Evolutionary conservation across 1,140 invertebrate species (phyloP).

Genomic region (Vanessa atalanta): DNA sequence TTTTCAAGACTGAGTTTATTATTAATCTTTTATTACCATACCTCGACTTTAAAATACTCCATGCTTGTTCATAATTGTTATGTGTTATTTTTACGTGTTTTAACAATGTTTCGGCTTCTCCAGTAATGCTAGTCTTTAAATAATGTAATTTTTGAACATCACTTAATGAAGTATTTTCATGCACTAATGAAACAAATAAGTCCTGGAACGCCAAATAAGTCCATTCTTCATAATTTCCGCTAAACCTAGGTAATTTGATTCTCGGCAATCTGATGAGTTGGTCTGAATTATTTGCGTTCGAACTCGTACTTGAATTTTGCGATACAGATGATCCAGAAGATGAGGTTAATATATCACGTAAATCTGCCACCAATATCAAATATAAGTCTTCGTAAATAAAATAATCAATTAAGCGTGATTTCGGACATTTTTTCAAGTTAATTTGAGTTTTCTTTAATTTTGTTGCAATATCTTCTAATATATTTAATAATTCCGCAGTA

Average conservation of each 20-base stretch:
- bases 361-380: slow-evolving; percentile 27
- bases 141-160: too few relatives aligned
- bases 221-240: neutral
- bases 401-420: slow-evolving; percentile 40
- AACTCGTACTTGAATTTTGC: slow-evolving; percentile 7
- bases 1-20: too few relatives aligned
- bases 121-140: too few relatives aligned
- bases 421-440: slow-evolving; percentile 44
- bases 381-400: slow-evolving; percentile 43
- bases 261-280: slow-evolving; percentile 23
- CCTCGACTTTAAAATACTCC: too few relatives aligned
- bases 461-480: slow-evolving; percentile 33
- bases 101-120: too few relatives aligned
- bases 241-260: slow-evolving; percentile 32
- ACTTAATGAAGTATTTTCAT: too few relatives aligned
- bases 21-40: too few relatives aligned
- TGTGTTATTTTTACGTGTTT: too few relatives aligned
- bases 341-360: slow-evolving; percentile 31
- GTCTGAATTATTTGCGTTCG: slow-evolving; percentile 20
- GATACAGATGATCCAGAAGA: slow-evolving; percentile 14
- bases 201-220: too few relatives aligned
- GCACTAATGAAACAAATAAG: too few relatives aligned
- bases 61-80: too few relatives aligned
- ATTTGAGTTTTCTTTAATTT: slow-evolving; percentile 33
- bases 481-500: too few relatives aligned